Evolutionary conservation across 2,113 vertebrate species (phyloP).

Genomic region (Labrus mixtus): DNA sequence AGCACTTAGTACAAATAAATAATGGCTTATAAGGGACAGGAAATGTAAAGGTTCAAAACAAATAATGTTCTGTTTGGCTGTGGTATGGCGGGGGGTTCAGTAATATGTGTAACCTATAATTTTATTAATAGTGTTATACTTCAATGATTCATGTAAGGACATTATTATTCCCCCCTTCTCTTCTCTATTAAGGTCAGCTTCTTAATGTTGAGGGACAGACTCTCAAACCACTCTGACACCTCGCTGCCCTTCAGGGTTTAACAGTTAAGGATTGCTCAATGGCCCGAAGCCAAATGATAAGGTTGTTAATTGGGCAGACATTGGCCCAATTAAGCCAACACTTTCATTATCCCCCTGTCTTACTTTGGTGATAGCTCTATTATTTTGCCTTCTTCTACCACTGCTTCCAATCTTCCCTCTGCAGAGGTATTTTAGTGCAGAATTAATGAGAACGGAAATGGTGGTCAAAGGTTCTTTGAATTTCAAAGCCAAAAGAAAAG

Average conservation of each 20-base stretch:
- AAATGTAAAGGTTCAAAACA: neutral
- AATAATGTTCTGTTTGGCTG: neutral
- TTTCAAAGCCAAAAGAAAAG: constrained; percentile 7
- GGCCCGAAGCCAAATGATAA: constrained; percentile 35
- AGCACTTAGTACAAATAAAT: constrained; percentile 30
- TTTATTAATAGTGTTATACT: neutral
- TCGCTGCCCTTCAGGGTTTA: constrained; percentile 22
- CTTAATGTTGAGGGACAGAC: neutral
- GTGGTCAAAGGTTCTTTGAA: constrained; percentile 10
- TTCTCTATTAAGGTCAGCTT: neutral
- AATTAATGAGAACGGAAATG: constrained; percentile 31
- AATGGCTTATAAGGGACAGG: constrained; percentile 3
- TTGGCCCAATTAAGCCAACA: constrained; percentile 29
- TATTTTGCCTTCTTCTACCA: constrained; percentile 25
- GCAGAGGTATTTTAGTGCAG: constrained; percentile 9
- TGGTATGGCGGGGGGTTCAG: neutral
- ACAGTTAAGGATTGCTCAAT: constrained; percentile 14
- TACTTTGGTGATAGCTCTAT: constrained; percentile 26
- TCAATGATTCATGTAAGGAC: neutral
- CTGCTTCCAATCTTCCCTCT: neutral
- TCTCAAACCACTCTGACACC: constrained; percentile 16
- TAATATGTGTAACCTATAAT: neutral
- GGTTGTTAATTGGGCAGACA: constrained; percentile 51
- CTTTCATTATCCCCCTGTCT: constrained; percentile 16
- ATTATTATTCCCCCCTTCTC: no score